These are phyloP conservation scores for Oxyscelio sp. DNA, from an alignment of 2,888 invertebrate genomes.

Conservation along the genomic window DNA sequence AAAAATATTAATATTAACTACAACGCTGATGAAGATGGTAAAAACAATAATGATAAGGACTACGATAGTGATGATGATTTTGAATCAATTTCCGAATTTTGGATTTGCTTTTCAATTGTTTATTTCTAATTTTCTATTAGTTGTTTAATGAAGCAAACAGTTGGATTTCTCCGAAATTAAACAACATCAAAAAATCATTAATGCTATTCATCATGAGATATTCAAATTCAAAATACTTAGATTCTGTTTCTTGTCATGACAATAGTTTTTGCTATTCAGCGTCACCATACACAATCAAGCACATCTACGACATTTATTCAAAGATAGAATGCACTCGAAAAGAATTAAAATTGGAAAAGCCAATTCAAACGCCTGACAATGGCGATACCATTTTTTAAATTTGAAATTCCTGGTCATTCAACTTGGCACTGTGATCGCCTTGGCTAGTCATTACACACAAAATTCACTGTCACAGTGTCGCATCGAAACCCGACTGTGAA, in stretches of 20 bases:
- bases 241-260: constrained; percentile 35
- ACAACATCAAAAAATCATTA: constrained; percentile 51
- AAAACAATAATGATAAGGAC: too few relatives aligned
- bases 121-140: too few relatives aligned
- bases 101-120: too few relatives aligned
- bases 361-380: constrained; percentile 65
- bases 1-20: too few relatives aligned
- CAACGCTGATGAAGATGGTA: too few relatives aligned
- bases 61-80: too few relatives aligned
- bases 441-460: constrained; percentile 47
- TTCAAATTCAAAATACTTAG: constrained; percentile 58
- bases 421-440: constrained; percentile 42
- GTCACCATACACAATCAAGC: constrained; percentile 25
- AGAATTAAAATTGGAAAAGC: constrained; percentile 71
- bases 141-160: too few relatives aligned
- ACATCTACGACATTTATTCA: constrained; percentile 52
- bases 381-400: constrained; percentile 63
- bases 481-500: constrained; percentile 38
- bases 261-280: constrained; percentile 45
- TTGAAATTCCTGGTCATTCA: constrained; percentile 58
- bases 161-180: too few relatives aligned
- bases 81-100: too few relatives aligned
- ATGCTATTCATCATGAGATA: constrained; percentile 47
- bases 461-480: constrained; percentile 63
- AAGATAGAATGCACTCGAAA: constrained; percentile 64